These are phyloP conservation scores for Diadema setosum DNA, from an alignment of 35 echinoderm and acorn worm species.

Conservation along the genomic window DNA sequence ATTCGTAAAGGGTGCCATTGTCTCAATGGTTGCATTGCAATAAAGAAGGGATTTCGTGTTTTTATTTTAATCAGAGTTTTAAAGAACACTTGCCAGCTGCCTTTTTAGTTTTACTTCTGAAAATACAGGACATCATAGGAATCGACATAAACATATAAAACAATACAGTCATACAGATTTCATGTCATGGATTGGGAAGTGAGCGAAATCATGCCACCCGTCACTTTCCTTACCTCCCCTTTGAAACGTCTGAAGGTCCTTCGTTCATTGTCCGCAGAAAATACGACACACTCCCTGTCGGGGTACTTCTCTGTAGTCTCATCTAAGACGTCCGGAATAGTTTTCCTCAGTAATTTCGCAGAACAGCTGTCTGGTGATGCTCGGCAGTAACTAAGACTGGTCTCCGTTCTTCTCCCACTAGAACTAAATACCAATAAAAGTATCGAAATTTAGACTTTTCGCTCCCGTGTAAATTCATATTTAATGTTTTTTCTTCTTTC, in stretches of 20 bases:
- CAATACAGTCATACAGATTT: background rate
- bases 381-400: too few species aligned
- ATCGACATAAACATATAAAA: background rate
- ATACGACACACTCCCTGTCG: constrained; percentile 37
- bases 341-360: constrained; percentile 12
- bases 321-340: constrained; percentile 30
- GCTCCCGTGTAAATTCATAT: background rate
- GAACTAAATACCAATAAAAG: too few species aligned
- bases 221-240: constrained; percentile 36
- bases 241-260: constrained; percentile 47
- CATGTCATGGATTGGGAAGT: background rate
- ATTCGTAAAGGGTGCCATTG: too few species aligned
- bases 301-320: constrained; percentile 28
- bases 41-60: background rate
- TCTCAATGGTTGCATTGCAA: too few species aligned
- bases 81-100: background rate
- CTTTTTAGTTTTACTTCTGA: too few species aligned
- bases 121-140: background rate
- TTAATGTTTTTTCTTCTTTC: too few species aligned
- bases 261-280: constrained; percentile 4
- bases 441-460: background rate
- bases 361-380: background rate
- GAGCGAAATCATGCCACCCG: too few species aligned
- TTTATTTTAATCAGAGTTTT: background rate
- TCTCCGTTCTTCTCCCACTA: too few species aligned